A percentile compares a stretch with the other conserved stretches of the same genome.
Evolutionary conservation across 2,113 vertebrate genomes (phyloP).

Genomic region (Poeciliopsis turrubarensis): DNA sequence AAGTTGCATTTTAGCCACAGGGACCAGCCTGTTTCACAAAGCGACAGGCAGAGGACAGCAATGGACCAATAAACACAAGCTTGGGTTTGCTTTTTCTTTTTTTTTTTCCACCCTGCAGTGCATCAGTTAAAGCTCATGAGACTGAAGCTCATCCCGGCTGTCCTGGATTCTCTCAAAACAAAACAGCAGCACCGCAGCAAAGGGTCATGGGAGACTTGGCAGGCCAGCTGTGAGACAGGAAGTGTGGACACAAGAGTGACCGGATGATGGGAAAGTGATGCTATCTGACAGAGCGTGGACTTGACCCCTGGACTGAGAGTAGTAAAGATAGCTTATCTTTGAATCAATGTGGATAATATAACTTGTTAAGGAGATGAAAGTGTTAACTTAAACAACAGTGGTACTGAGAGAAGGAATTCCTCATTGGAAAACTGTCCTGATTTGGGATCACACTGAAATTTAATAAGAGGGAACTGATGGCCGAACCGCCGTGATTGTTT

Average conservation of each 20-base stretch:
- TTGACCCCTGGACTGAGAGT: slow-evolving; percentile 39
- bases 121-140: slow-evolving; percentile 50
- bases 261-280: slow-evolving; percentile 75
- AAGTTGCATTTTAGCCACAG: slow-evolving; percentile 54
- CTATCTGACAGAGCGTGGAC: slow-evolving; percentile 59
- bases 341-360: slow-evolving; percentile 39
- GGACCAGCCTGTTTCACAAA: slow-evolving; percentile 15
- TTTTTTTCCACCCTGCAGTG: slow-evolving; percentile 19
- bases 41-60: slow-evolving; percentile 1
- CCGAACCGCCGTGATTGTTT: slow-evolving; percentile 48
- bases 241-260: slow-evolving; percentile 70
- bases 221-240: slow-evolving; percentile 78
- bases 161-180: slow-evolving; percentile 71
- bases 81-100: neutral
- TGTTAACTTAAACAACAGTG: slow-evolving; percentile 15
- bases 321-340: slow-evolving; percentile 55
- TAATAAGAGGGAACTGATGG: slow-evolving; percentile 31
- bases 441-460: slow-evolving; percentile 40
- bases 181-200: slow-evolving; percentile 66
- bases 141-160: slow-evolving; percentile 60
- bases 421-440: slow-evolving; percentile 13
- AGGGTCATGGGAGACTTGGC: slow-evolving; percentile 77
- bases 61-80: neutral
- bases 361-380: slow-evolving; percentile 26
- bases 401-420: neutral